Percentiles rank a stretch among this genome's conserved stretches.
These are phyloP conservation scores for Sphaeramia orbicularis DNA, from an alignment of 2,797 vertebrate species.

Conservation along the genomic window DNA sequence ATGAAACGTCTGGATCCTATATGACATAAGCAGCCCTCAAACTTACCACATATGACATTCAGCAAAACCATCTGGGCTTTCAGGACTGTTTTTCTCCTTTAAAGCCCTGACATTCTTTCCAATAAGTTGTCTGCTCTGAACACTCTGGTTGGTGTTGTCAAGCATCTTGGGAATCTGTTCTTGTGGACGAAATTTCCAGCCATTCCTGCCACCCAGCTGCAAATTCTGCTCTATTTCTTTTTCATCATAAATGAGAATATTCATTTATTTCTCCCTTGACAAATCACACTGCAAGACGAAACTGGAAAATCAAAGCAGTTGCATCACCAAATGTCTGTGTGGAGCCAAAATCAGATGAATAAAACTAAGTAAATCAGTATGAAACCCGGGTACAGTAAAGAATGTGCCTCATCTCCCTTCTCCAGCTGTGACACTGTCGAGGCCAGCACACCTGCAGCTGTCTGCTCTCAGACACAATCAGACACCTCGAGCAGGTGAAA, in stretches of 20 bases:
- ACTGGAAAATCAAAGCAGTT: constrained; percentile 67
- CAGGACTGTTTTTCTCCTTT: constrained; percentile 69
- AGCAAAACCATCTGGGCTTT: constrained; percentile 77
- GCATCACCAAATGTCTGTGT: constrained; percentile 52
- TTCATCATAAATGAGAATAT: constrained; percentile 52
- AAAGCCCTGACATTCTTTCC: constrained; percentile 78
- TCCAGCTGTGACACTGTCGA: constrained; percentile 64
- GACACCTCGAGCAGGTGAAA: constrained; percentile 32
- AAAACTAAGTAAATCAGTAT: constrained; percentile 35
- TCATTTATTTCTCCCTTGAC: constrained; percentile 67
- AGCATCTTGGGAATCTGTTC: constrained; percentile 79
- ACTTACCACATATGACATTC: constrained; percentile 65
- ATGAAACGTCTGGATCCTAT: constrained; percentile 57
- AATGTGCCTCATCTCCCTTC: constrained; percentile 37
- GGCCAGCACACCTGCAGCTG: constrained; percentile 69
- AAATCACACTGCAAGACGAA: constrained; percentile 57
- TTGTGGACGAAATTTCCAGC: constrained; percentile 73
- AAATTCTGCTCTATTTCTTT: constrained; percentile 67
- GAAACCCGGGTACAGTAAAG: constrained; percentile 58
- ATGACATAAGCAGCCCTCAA: constrained; percentile 68
- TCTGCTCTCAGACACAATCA: constrained; percentile 47
- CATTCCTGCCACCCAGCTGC: constrained; percentile 73
- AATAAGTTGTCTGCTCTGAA: constrained; percentile 74
- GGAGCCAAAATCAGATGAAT: constrained; percentile 34
- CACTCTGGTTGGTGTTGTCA: constrained; percentile 70